phyloP scores from a whole-genome alignment of 2,113 vertebrate species.

The Elachura formosa region DNA sequence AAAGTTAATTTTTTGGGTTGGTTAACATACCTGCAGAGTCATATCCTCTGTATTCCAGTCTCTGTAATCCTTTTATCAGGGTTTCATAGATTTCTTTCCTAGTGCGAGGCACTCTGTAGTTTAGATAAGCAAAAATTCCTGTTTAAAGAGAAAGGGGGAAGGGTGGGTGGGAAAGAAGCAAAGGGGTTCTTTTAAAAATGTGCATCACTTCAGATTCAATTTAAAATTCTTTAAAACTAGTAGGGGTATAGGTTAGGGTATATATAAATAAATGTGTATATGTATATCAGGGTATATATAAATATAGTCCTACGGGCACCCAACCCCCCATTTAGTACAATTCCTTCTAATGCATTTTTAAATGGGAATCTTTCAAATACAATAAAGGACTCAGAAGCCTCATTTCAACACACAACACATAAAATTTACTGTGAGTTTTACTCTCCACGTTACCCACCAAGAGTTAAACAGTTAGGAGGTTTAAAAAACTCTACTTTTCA shows the following conservation, averaged over 20 bases:
- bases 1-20: background rate
- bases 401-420: background rate
- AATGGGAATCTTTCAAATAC: background rate
- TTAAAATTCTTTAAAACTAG: background rate
- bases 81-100: constrained; percentile 92
- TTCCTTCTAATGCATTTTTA: background rate
- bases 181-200: background rate
- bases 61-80: constrained; percentile 90
- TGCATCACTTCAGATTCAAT: background rate
- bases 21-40: constrained; percentile 89
- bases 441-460: background rate
- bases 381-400: background rate
- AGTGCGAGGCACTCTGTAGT: constrained; percentile 89
- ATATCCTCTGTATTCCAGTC: constrained; percentile 96
- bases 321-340: background rate
- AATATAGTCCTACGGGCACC: background rate
- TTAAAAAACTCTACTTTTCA: constrained; percentile 1
- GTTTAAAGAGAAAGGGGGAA: background rate
- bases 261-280: too few species aligned
- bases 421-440: background rate
- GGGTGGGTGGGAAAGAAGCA: background rate
- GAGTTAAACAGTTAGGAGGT: constrained; percentile 14
- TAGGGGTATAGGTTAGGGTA: too few species aligned
- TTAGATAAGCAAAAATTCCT: constrained; percentile 98
- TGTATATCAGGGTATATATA: too few species aligned